A percentile compares a stretch with the other conserved stretches of the same genome.
Conservation (phyloP, 2,113 vertebrate genomes). For the Turdus rufiventris region DNA sequence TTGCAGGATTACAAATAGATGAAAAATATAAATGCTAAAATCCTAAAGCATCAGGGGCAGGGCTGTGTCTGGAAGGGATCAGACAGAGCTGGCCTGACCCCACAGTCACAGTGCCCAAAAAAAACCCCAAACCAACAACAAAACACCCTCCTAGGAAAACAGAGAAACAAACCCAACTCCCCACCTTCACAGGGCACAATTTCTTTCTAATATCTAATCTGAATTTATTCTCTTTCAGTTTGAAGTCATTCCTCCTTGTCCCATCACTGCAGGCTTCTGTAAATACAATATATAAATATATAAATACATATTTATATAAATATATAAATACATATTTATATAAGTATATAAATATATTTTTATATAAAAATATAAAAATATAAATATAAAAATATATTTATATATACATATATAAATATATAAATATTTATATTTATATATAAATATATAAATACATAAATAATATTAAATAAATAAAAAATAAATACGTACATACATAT, state of each 20-base stretch:
- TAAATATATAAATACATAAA: no score
- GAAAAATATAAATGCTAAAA: neutral
- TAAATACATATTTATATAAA: neutral
- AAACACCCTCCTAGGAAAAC: fast-evolving
- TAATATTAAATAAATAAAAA: no score
- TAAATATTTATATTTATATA: no score
- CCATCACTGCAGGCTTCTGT: neutral
- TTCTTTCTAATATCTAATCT: neutral
- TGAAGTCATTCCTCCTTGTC: neutral
- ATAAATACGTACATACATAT: no score
- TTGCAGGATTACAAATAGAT: fast-evolving
- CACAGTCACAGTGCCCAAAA: fast-evolving
- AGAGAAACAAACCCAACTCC: neutral
- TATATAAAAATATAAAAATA: no score
- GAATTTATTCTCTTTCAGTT: neutral
- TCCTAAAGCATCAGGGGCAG: neutral
- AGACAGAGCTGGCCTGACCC: fast-evolving
- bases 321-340: no score
- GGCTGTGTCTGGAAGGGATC: fast-evolving
- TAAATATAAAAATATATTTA: no score
- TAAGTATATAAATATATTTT: no score
- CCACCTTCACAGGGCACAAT: neutral
- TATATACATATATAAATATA: no score
- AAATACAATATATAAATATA: neutral
- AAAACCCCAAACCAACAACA: neutral